Base-by-base conservation (phyloP, 1,140 invertebrate genomes). In the Hyphantria cunea region DNA sequence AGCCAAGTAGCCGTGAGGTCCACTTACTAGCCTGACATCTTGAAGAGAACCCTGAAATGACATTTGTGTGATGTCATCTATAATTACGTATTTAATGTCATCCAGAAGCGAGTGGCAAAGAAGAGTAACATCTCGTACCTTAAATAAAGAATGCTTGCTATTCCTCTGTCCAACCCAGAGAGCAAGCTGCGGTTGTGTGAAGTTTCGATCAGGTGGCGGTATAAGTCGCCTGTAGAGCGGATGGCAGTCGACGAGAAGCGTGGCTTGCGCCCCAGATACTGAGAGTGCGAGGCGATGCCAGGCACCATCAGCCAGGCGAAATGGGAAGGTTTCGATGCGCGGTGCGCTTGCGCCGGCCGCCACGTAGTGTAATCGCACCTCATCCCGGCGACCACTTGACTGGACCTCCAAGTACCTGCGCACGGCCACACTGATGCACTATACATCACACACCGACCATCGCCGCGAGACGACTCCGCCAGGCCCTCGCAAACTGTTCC, bases 81-180 rank as follows among this genome's bases (percentile, higher is more conserved):
- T 8, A 10, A 11, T 37, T 37, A 37, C 8, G 34, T 37, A 37
- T 25, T 25, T 25, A 5, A 25, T 25, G 17, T 3, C 1, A 3
- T 25, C 5, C 17, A 25, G 5, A 25, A 5, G 17, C 17, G 17
- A 25, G 5, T 25, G 17, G 37, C 37, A 39, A 39, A 3, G 7
- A 39, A 2, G 7, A 44, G n/a, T n/a, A n/a, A 25, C 17, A 25
- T 25, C 17, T 44, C n/a, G 12, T 66, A 97, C 97, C 95, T 97
- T 97, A 91, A 97, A 98, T 73, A 96, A 92, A 85, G 95, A 97
- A 92, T 97, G 95, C 79, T 94, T 95, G 80, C 93, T 93, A 88
- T 96, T 96, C 78, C 96, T 94, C 90, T 98, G 97, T 58, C 97
- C 97, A 45, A 98, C 89, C 95, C 95, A 97, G 50, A 98, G 93